Evolutionary conservation across 2,797 vertebrate species (phyloP).

Genomic region (Sus cebifrons): DNA sequence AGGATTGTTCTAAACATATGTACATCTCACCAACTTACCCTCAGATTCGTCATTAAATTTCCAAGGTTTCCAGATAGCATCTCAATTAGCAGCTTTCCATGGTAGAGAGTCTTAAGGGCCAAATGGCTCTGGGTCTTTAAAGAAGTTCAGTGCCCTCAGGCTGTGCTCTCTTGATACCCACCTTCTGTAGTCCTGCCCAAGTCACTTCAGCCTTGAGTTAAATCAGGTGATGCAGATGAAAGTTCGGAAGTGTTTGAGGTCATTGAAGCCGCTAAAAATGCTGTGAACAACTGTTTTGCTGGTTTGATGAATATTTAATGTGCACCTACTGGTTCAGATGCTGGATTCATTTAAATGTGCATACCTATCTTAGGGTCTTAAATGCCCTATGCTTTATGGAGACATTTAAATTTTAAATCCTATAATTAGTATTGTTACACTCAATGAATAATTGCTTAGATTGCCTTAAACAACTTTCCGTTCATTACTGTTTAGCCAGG

Average conservation of each 20-base stretch:
- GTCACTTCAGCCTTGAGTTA: neutral
- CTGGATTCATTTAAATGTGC: slow-evolving; percentile 42
- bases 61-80: neutral
- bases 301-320: slow-evolving; percentile 57
- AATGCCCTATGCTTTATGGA: neutral
- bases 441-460: slow-evolving; percentile 22
- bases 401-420: slow-evolving; percentile 49
- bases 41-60: neutral
- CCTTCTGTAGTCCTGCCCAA: neutral
- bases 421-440: neutral
- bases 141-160: neutral
- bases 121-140: neutral
- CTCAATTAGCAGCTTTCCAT: neutral
- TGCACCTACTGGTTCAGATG: neutral
- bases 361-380: neutral
- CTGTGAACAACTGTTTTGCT: neutral
- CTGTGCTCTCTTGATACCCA: neutral
- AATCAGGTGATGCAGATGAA: neutral
- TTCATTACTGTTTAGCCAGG: neutral
- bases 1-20: neutral
- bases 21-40: neutral
- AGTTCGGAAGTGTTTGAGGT: neutral
- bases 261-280: neutral
- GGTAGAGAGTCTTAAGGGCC: neutral
- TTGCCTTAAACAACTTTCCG: neutral